phyloP scores from a whole-genome alignment of 1,140 invertebrate genomes.

The Temnothorax curvispinosus region DNA sequence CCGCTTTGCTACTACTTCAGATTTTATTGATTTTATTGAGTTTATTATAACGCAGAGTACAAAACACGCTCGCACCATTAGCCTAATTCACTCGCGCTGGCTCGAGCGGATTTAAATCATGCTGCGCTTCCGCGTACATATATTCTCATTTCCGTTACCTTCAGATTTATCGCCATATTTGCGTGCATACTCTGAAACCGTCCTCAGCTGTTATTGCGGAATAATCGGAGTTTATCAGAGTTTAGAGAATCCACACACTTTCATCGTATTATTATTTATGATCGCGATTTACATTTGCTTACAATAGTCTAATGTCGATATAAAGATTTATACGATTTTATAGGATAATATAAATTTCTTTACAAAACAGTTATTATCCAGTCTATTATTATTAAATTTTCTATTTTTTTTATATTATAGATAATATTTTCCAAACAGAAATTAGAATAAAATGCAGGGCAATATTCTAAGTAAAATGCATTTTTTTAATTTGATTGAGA shows the following conservation, averaged over 20 bases:
- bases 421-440: not conserved
- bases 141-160: conserved; percentile 47
- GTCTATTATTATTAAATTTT: not conserved
- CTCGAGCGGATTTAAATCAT: conserved; percentile 45
- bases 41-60: conserved; percentile 26
- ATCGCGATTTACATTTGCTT: not conserved
- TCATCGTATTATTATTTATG: not conserved
- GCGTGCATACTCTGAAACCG: conserved; percentile 9
- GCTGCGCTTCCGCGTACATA: conserved; percentile 13
- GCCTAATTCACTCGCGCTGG: conserved; percentile 42
- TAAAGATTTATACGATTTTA: not conserved
- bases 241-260: conserved; percentile 14
- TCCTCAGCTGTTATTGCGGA: not conserved
- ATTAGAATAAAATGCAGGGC: not conserved
- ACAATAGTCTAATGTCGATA: not conserved
- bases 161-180: conserved; percentile 53
- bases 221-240: conserved; percentile 36
- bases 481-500: not conserved
- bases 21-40: conserved; percentile 48
- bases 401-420: not conserved
- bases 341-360: too few relatives aligned
- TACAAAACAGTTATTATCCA: not conserved
- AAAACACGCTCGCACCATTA: conserved; percentile 47
- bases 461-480: not conserved
- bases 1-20: not conserved